phyloP scores from a whole-genome alignment of 2,113 vertebrate genomes.

The Garra rufa region DNA sequence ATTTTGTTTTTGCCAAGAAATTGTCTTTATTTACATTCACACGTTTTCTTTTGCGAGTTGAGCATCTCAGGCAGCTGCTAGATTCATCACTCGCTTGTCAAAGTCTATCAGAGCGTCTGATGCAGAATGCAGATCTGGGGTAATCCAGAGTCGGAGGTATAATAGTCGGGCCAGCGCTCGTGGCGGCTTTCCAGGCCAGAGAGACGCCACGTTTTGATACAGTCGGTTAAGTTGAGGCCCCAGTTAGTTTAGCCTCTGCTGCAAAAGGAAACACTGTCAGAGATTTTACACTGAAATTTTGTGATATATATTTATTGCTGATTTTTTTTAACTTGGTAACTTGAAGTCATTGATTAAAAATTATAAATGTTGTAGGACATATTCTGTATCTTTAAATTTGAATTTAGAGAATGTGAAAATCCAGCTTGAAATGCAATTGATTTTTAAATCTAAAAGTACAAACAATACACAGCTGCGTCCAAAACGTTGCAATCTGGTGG shows the following conservation, averaged over 20 bases:
- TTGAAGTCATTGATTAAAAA: background rate
- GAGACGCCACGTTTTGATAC: conserved; percentile 37
- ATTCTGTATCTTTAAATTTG: background rate
- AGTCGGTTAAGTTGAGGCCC: conserved; percentile 22
- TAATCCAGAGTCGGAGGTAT: conserved; percentile 18
- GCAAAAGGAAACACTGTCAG: conserved; percentile 4
- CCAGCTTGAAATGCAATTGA: background rate
- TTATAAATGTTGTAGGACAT: background rate
- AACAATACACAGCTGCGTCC: background rate
- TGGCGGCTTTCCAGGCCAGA: conserved; percentile 26
- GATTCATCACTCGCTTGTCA: conserved; percentile 49
- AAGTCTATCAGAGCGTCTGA: conserved; percentile 41
- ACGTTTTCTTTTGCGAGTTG: background rate
- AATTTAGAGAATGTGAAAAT: background rate
- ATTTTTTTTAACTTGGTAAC: background rate
- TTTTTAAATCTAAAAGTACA: background rate
- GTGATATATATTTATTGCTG: background rate
- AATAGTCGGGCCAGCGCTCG: conserved; percentile 14
- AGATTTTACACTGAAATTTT: background rate
- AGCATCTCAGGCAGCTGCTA: conserved; percentile 40
- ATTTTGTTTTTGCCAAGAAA: background rate
- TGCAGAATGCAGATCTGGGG: conserved; percentile 32
- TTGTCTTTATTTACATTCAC: background rate
- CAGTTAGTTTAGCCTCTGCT: background rate
- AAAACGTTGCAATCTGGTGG: background rate